Evolutionary conservation across 2,113 vertebrate genomes (phyloP).

Genomic region (Perca fluviatilis): DNA sequence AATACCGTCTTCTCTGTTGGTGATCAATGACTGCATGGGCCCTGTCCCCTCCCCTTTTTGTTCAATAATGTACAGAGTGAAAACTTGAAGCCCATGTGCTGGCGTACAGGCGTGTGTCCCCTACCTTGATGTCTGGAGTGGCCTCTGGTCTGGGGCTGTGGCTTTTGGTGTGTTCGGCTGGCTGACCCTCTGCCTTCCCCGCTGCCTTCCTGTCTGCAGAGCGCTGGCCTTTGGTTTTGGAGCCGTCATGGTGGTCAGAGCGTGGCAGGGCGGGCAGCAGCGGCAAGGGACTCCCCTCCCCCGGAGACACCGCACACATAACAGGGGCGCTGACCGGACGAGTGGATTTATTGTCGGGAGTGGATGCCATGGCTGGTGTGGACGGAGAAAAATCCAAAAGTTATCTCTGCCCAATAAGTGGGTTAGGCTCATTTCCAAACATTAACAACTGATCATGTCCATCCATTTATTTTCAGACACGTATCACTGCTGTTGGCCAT

Average conservation of each 20-base stretch:
- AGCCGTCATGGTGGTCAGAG: constrained; percentile 68
- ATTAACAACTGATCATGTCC: too few species aligned
- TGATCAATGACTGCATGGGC: background rate
- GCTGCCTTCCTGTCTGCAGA: constrained; percentile 84
- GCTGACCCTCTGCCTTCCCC: constrained; percentile 80
- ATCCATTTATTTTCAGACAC: too few species aligned
- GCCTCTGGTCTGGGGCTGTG: constrained; percentile 78
- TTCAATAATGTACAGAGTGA: background rate
- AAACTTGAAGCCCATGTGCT: background rate
- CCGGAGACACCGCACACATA: constrained; percentile 88
- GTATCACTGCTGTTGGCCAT: too few species aligned
- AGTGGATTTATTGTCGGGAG: constrained; percentile 90
- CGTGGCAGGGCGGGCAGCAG: constrained; percentile 55
- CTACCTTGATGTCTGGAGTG: constrained; percentile 88
- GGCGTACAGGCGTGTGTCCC: background rate
- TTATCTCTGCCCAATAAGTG: background rate
- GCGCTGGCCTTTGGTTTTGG: constrained; percentile 68
- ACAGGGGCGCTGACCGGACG: constrained; percentile 94
- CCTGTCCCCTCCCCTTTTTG: background rate
- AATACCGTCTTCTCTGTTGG: background rate
- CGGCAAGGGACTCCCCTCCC: constrained; percentile 76
- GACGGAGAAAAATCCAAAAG: background rate
- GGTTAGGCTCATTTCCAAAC: background rate
- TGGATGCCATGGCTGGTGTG: constrained; percentile 86
- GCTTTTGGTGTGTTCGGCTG: constrained; percentile 68